phyloP scores from a whole-genome alignment of 2,888 invertebrate genomes.

The Tiphia femorata region DNA sequence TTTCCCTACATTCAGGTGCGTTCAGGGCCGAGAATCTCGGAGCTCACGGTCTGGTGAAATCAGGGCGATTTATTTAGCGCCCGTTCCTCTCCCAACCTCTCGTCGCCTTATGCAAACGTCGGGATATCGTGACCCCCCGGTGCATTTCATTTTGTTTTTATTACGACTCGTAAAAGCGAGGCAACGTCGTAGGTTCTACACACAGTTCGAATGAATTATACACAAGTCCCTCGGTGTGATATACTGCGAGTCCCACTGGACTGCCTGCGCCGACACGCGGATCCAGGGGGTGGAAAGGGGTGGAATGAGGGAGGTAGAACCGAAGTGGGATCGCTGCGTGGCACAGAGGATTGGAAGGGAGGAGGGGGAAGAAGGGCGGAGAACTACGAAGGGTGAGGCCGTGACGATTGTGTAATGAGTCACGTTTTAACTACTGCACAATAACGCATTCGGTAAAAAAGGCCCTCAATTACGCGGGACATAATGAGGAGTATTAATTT shows the following conservation, averaged over 20 bases:
- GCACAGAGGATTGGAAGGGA: no score
- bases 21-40: neutral
- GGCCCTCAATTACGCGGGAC: constrained; percentile 27
- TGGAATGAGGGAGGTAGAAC: no score
- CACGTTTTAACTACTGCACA: constrained; percentile 24
- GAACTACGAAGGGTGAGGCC: constrained; percentile 3
- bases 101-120: constrained; percentile 1
- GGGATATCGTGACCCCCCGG: constrained; percentile 7
- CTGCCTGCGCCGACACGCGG: no score
- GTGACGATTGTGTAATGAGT: constrained; percentile 33
- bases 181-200: constrained; percentile 5
- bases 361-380: no score
- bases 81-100: no score
- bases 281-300: no score
- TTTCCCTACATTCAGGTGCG: no score
- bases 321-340: no score
- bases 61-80: constrained; percentile 3
- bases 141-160: constrained; percentile 21
- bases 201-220: constrained; percentile 24
- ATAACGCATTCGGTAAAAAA: constrained; percentile 12
- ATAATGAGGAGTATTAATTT: constrained; percentile 39
- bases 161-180: constrained; percentile 15
- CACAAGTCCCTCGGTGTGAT: constrained; percentile 18
- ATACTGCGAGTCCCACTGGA: constrained; percentile 13
- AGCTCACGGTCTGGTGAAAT: neutral